Base-by-base conservation (phyloP, 2,113 vertebrate genomes). In the Dicerorhinus sumatrensis region DNA sequence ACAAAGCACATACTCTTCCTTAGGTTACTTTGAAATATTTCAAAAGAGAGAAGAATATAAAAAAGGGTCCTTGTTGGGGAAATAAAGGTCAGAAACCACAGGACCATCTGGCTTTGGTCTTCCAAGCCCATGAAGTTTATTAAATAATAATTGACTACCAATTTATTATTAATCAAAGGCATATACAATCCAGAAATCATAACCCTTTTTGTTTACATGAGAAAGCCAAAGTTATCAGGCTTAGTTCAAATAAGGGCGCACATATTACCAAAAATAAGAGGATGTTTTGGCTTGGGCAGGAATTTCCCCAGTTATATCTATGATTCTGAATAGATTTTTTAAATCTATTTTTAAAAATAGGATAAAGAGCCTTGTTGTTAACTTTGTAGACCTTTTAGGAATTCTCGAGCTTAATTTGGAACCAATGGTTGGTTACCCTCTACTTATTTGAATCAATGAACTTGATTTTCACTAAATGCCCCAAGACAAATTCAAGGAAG, bases 161-260 rank as follows among this genome's bases (percentile, higher is more conserved):
- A 97, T 96, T 56, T 85, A 97, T 97, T 95, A 97, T 97, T 97
- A 86, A 97, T 97, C 67, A 97, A 94, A 97, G 67, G 65, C 39
- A 91, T 42, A 95, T 13, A 70, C 31, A 86, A 36, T 13, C 18
- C 20, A 73, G 21, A 86, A 96, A 60, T 89, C 10, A 27, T 63
- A 93, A 46, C 2, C 1, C 2, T 70, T 85, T 91, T 93, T 58
- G n/a, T 97, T 97, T 89, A 82, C 29, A 89, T 36, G 27, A 91
- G 6, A 77, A 86, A 89, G 33, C 48, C 5, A 42, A 72, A 89
- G 20, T 92, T 88, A 80, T 29, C 33, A 82, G 21, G 27, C 33
- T 69, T 56, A 81, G 39, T 72, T 91, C 31, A 85, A 96, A 76
- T 48, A 81, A 65, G 42, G 69, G 14, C 14, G 73, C 0, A 16